Evolutionary conservation across 2,113 vertebrate genomes (phyloP).

Genomic region (Saguinus imperator): DNA sequence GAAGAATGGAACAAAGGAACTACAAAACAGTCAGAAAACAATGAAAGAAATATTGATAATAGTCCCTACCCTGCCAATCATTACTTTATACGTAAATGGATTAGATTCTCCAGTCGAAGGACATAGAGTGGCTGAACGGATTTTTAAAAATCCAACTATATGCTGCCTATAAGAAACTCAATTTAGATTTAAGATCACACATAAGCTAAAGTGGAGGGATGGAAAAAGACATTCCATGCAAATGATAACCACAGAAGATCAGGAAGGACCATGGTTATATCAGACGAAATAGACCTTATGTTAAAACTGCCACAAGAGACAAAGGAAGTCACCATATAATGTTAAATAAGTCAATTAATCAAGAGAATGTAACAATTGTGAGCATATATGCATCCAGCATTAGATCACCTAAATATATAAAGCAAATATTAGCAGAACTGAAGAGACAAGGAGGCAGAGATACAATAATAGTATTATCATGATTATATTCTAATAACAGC

Average conservation of each 20-base stretch:
- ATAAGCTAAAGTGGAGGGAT: not conserved
- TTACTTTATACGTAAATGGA: not conserved
- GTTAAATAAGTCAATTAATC: not conserved
- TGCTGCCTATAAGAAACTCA: not conserved
- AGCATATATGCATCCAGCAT: not conserved
- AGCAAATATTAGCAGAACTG: not conserved
- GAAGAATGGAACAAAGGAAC: not conserved
- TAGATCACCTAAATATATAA: not conserved
- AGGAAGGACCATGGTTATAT: not conserved
- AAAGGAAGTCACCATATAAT: not conserved
- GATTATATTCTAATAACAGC: not conserved
- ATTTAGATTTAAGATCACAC: not conserved
- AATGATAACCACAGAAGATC: not conserved
- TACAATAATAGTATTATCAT: not conserved
- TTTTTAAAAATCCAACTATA: not conserved
- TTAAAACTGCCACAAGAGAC: not conserved
- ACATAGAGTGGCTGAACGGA: not conserved
- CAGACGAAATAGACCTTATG: not conserved
- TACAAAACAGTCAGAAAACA: not conserved
- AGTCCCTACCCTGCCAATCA: not conserved
- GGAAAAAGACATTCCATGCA: not conserved
- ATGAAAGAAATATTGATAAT: not conserved
- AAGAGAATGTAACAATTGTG: not conserved
- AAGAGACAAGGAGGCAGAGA: not conserved
- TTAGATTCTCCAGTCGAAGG: not conserved